Percentiles rank a stretch among this genome's conserved stretches.
These are phyloP conservation scores for Philonicus albiceps DNA, from an alignment of 2,888 invertebrate species.

Conservation along the genomic window DNA sequence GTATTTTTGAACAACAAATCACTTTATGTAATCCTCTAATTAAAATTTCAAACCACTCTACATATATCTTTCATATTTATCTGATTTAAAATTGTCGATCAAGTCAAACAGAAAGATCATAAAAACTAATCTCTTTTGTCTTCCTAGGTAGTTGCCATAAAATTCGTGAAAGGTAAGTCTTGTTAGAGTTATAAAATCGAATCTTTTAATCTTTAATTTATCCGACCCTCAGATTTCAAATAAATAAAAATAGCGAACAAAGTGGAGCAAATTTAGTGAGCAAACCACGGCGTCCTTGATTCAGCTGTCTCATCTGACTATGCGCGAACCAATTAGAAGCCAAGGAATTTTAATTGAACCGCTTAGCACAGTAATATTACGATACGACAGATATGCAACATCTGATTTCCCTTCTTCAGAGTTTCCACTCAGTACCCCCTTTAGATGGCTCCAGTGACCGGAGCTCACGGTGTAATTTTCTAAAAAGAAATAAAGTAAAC, in stretches of 20 bases:
- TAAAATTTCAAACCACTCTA: not conserved
- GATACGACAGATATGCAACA: constrained; percentile 16
- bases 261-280: not conserved
- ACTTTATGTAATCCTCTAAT: not conserved
- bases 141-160: not conserved
- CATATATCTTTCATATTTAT: not conserved
- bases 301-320: not conserved
- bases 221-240: not conserved
- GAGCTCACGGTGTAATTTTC: constrained; percentile 9
- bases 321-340: constrained; percentile 7
- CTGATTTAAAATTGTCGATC: not conserved
- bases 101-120: not conserved
- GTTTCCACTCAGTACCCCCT: not conserved
- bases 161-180: not conserved
- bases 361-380: constrained; percentile 12
- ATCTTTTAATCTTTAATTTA: not conserved
- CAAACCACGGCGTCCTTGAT: not conserved
- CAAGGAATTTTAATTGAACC: constrained; percentile 25
- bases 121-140: not conserved
- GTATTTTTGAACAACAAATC: not conserved
- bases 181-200: not conserved
- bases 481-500: constrained; percentile 26
- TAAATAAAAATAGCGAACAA: not conserved
- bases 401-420: not conserved
- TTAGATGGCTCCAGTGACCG: not conserved